A percentile compares a stretch with the other conserved stretches of the same genome.
These are phyloP conservation scores for Watsonalla cultraria DNA, from an alignment of 2,888 invertebrate species.

Conservation along the genomic window DNA sequence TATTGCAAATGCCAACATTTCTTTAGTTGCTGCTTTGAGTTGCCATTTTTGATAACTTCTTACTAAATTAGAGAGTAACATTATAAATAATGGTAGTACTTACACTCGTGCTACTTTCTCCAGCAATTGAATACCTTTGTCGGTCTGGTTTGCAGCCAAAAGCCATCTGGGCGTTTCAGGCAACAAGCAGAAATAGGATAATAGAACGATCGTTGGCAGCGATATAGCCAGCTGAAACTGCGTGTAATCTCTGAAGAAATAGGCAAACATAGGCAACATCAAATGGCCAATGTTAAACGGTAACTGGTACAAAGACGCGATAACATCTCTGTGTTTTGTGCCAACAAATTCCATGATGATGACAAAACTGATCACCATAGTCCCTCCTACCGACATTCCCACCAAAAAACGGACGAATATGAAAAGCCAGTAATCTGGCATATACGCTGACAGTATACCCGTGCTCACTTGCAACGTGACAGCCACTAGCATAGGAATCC, in stretches of 20 bases:
- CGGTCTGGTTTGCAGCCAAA: constrained; percentile 82
- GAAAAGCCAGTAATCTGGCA: constrained; percentile 80
- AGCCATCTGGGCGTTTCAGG: constrained; percentile 92
- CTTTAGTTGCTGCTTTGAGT: no score
- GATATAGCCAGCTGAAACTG: constrained; percentile 83
- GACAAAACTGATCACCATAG: constrained; percentile 83
- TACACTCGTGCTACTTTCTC: constrained; percentile 80
- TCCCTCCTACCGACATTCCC: constrained; percentile 88
- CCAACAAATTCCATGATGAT: constrained; percentile 84
- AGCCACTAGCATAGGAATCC: constrained; percentile 83
- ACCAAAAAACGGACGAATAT: constrained; percentile 83
- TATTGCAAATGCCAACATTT: no score
- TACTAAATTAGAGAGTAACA: no score
- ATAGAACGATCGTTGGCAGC: constrained; percentile 75
- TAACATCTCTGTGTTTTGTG: constrained; percentile 70
- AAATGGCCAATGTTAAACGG: constrained; percentile 85
- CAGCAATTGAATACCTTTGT: constrained; percentile 81
- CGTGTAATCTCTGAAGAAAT: constrained; percentile 81
- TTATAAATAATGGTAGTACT: constrained; percentile 23
- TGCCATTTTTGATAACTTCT: no score
- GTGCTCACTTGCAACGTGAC: constrained; percentile 84
- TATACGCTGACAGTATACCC: constrained; percentile 83
- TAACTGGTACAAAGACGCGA: constrained; percentile 82
- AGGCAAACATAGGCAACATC: constrained; percentile 80
- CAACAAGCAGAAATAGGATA: constrained; percentile 82